phyloP scores from a whole-genome alignment of 2,113 vertebrate species.

The Philantomba maxwellii region DNA sequence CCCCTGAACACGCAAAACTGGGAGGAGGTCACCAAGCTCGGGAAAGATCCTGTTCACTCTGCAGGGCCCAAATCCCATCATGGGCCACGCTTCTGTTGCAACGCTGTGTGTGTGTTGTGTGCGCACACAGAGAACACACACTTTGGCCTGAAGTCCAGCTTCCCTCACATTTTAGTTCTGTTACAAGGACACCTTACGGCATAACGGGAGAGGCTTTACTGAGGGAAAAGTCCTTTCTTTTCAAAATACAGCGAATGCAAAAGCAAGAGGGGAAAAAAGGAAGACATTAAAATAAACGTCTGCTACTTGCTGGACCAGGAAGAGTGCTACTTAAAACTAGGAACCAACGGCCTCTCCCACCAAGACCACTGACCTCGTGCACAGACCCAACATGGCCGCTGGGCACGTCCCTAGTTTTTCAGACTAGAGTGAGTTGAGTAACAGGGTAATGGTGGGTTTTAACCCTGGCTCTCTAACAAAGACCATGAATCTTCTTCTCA shows the following conservation, averaged over 20 bases:
- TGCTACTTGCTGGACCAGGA: not conserved
- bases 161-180: not conserved
- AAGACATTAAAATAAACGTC: fast-evolving
- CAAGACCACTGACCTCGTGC: not conserved
- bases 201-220: fast-evolving
- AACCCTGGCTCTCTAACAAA: not conserved
- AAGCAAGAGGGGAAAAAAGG: no score
- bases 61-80: fast-evolving
- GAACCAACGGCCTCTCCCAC: not conserved
- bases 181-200: fast-evolving
- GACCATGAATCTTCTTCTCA: not conserved
- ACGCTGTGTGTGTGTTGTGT: fast-evolving
- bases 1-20: fast-evolving
- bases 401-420: not conserved
- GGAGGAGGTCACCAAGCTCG: no score
- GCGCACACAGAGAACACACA: fast-evolving
- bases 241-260: not conserved
- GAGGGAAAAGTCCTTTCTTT: not conserved
- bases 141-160: not conserved
- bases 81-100: fast-evolving
- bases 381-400: fast-evolving
- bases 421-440: not conserved
- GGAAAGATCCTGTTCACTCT: not conserved
- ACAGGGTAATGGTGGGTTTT: not conserved
- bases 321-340: not conserved